Base-by-base conservation (phyloP, 2,113 vertebrate species). In the Zosterops lateralis region DNA sequence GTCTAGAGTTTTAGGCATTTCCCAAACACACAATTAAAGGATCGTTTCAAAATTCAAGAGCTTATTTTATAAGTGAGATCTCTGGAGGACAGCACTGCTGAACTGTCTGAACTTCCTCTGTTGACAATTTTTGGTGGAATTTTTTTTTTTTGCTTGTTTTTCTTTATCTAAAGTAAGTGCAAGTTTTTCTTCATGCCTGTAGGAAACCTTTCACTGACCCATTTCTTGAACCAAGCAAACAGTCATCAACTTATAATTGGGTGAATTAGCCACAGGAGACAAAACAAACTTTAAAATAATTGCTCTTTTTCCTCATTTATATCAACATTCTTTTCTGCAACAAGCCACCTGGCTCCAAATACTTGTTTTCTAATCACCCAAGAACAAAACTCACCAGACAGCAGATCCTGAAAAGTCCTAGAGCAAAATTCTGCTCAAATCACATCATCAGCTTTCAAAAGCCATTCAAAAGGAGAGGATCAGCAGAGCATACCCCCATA, bases 211-310 rank as follows among this genome's bases (percentile, higher is more conserved):
- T 85, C 82, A 93, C 48, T 95, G 89, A 82, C 82, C 72, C 67
- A 94, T 94, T 95, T 96, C 64, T 82, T 80, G 56, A 88, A 90
- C 47, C 44, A 90, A 91, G 65, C 51, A 94, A 92, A 82, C 45
- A 95, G 84, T 67, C 74, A 67, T 85, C 87, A 90, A 48, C 67
- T 93, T 87, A 95, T 92, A 96, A 93, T 67, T 95, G 84, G 64
- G 75, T 91, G 75, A 95, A 95, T 95, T 84, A 94, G 31, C 83
- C 82, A 94, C 91, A 91, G 82, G 82, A 96, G 82, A 90, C 66
- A 91, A 94, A 74, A 44, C n/a, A 96, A 92, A 94, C 87, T 90
- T 95, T 48, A 78, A 95, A 94, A 93, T 94, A 88, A 93, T 84
- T 74, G 51, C 34, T 71, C 64, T 56, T 91, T 85, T 77, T 74